phyloP scores from a whole-genome alignment of 2,797 vertebrate genomes.

The Clarias laeviceps region DNA sequence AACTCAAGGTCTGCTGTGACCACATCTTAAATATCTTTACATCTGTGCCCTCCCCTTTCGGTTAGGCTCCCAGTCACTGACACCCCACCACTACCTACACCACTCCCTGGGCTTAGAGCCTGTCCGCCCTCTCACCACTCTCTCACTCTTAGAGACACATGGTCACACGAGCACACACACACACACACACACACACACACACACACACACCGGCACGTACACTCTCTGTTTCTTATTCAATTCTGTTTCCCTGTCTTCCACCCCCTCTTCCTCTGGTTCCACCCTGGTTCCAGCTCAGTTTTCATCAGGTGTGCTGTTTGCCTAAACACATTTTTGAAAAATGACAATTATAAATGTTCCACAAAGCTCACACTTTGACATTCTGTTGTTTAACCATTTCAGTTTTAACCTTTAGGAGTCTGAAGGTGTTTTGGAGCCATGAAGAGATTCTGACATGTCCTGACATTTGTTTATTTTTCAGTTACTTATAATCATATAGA shows the following conservation, averaged over 20 bases:
- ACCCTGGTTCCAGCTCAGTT: slow-evolving; percentile 69
- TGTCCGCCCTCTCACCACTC: slow-evolving; percentile 66
- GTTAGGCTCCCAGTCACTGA: slow-evolving; percentile 60
- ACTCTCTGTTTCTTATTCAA: slow-evolving; percentile 18
- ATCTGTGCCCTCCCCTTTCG: slow-evolving; percentile 80
- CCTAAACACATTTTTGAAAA: too few relatives aligned
- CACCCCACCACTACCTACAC: slow-evolving; percentile 47
- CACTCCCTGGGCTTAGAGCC: slow-evolving; percentile 59
- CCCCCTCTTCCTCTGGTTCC: slow-evolving; percentile 57
- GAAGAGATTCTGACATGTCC: too few relatives aligned
- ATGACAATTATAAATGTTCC: not conserved
- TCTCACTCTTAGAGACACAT: slow-evolving; percentile 53
- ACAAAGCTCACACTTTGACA: not conserved
- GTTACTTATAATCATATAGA: too few relatives aligned
- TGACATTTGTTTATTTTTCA: too few relatives aligned
- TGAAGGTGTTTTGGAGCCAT: too few relatives aligned
- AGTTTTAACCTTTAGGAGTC: too few relatives aligned
- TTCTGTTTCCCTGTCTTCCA: slow-evolving; percentile 10
- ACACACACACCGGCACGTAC: slow-evolving; percentile 4
- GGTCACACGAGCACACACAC: not conserved
- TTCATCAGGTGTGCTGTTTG: slow-evolving; percentile 72
- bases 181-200: not conserved
- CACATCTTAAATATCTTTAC: slow-evolving; percentile 92
- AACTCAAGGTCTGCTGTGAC: slow-evolving; percentile 66
- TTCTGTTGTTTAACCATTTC: not conserved